Conservation (phyloP, 2,888 invertebrate species). For the Caenorhabditis macrosperma region DNA sequence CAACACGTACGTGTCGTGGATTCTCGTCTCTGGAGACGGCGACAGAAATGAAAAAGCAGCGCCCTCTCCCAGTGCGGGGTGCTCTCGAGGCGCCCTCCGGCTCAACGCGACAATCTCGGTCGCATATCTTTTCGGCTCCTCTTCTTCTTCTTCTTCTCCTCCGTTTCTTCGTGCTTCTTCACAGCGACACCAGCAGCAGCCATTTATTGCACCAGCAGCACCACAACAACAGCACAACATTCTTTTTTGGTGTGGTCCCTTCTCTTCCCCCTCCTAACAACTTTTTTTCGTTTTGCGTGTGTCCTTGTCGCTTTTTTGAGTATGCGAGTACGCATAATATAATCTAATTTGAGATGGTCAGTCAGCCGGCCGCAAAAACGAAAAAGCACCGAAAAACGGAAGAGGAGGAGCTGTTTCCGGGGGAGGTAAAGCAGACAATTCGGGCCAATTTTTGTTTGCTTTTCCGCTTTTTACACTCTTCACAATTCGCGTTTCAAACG, state of each 20-base stretch:
- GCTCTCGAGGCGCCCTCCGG: conserved; percentile 1
- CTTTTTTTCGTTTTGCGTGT: conserved; percentile 25
- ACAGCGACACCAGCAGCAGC: conserved; percentile 46
- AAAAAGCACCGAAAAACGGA: conserved; percentile 19
- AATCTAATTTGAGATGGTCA: conserved; percentile 26
- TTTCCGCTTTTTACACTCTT: conserved; percentile 46
- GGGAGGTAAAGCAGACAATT: conserved; percentile 16
- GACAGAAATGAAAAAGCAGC: conserved; percentile 38
- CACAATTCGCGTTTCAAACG: conserved; percentile 24
- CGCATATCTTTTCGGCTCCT: conserved; percentile 51
- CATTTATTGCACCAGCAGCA: conserved; percentile 36
- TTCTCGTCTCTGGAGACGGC: conserved; percentile 26
- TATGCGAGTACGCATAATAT: conserved; percentile 51
- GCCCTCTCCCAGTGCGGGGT: conserved; percentile 5
- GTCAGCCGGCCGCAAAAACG: conserved; percentile 14
- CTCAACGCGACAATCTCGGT: conserved; percentile 55
- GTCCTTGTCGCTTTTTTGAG: conserved; percentile 22
- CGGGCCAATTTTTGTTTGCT: conserved; percentile 29
- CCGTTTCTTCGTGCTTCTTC: conserved; percentile 39
- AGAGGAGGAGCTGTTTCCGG: background rate
- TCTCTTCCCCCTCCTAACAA: conserved; percentile 37
- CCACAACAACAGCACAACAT: conserved; percentile 46
- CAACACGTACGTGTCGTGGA: conserved; percentile 5
- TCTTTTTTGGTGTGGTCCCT: conserved; percentile 35
- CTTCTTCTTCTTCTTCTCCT: conserved; percentile 25